A percentile compares a stretch with the other conserved stretches of the same genome.
phyloP scores from a whole-genome alignment of 2,113 vertebrate genomes.

The Equus quagga region DNA sequence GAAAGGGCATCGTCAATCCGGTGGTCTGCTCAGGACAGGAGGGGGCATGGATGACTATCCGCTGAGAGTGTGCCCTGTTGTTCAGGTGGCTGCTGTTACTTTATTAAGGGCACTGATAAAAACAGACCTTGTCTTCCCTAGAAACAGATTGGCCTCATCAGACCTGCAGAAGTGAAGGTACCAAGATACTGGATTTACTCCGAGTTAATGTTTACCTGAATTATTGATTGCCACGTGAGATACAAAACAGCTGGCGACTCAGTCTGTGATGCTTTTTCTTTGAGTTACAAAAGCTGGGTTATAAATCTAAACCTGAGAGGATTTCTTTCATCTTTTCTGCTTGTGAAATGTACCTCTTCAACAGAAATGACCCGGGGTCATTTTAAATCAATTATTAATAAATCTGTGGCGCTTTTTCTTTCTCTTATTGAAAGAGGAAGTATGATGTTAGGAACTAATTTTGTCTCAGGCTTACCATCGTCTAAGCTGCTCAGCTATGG shows the following conservation, averaged over 20 bases:
- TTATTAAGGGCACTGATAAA: neutral
- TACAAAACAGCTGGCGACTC: constrained; percentile 64
- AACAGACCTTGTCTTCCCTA: neutral
- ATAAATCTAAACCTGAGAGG: constrained; percentile 58
- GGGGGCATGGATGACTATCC: neutral
- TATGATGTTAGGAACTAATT: constrained; percentile 2
- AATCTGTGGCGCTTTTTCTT: constrained; percentile 17
- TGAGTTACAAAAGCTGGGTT: constrained; percentile 45
- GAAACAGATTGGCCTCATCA: constrained; percentile 9
- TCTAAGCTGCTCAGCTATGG: neutral
- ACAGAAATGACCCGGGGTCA: constrained; percentile 47
- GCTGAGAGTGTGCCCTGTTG: neutral
- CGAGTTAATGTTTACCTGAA: constrained; percentile 69
- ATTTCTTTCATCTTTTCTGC: constrained; percentile 66
- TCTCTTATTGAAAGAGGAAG: constrained; percentile 48
- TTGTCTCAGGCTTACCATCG: constrained; percentile 41
- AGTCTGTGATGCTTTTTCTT: constrained; percentile 29
- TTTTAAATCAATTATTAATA: constrained; percentile 73
- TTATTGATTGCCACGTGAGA: constrained; percentile 61
- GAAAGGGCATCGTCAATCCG: neutral
- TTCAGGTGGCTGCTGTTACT: neutral
- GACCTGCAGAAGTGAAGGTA: neutral
- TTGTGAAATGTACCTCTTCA: constrained; percentile 56
- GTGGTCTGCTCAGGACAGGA: neutral
- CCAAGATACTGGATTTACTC: constrained; percentile 25